Percentiles rank a stretch among this genome's conserved stretches.
phyloP scores from a whole-genome alignment of 2,888 invertebrate genomes.

The Hesperia comma region DNA sequence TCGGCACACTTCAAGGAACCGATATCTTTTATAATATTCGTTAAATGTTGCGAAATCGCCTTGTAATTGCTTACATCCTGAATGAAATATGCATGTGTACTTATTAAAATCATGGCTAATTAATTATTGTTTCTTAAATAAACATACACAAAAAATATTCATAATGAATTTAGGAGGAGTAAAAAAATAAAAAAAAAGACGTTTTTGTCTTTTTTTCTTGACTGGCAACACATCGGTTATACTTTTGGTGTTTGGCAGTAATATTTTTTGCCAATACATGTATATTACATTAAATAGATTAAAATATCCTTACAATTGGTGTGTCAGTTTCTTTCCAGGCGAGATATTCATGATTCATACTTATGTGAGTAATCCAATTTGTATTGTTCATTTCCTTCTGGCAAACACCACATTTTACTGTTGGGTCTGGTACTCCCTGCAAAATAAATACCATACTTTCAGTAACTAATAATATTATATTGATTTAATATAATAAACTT shows the following conservation, averaged over 20 bases:
- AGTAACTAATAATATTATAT: no score
- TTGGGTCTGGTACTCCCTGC: neutral
- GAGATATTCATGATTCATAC: slow-evolving; percentile 23
- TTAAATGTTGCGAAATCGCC: slow-evolving; percentile 50
- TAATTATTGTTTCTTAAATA: no score
- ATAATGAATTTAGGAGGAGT: no score
- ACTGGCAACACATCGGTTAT: no score
- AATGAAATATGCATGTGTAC: neutral
- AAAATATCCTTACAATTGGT: slow-evolving; percentile 40
- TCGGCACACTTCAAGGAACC: slow-evolving; percentile 50
- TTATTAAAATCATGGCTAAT: neutral
- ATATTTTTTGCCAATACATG: no score
- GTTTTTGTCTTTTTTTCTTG: no score
- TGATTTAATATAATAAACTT: no score
- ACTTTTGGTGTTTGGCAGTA: no score
- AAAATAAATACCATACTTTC: slow-evolving; percentile 6
- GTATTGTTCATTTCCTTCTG: slow-evolving; percentile 14
- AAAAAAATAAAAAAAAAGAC: no score
- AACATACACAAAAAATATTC: no score
- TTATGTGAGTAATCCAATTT: slow-evolving; percentile 22
- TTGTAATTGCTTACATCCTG: slow-evolving; percentile 48
- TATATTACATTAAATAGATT: no score
- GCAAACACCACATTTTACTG: slow-evolving; percentile 23
- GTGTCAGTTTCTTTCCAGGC: slow-evolving; percentile 44
- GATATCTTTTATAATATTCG: slow-evolving; percentile 44